Evolutionary conservation across 2,113 vertebrate genomes (phyloP).

Genomic region (Phocoena sinus): DNA sequence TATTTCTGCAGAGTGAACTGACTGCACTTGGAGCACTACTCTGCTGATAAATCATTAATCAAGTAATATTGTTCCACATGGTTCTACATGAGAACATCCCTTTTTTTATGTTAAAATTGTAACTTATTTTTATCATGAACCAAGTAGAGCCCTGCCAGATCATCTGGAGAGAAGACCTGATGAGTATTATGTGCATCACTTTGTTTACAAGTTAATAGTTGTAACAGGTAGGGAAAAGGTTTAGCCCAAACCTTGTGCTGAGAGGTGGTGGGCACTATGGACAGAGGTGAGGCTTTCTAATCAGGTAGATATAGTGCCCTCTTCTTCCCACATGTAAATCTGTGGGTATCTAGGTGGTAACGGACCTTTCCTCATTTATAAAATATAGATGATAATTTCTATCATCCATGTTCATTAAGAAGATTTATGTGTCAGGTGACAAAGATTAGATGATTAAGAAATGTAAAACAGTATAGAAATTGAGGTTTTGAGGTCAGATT

Average conservation of each 20-base stretch:
- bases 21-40: neutral
- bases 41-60: neutral
- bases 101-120: neutral
- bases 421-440: neutral
- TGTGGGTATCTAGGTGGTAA: neutral
- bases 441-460: neutral
- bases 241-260: neutral
- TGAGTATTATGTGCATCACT: too few species aligned
- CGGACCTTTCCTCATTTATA: neutral
- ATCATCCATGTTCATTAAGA: neutral
- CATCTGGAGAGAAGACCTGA: neutral
- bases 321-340: neutral
- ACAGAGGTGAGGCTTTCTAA: neutral
- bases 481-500: neutral
- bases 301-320: rapidly evolving
- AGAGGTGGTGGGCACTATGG: neutral
- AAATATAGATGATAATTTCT: neutral
- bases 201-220: neutral
- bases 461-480: neutral
- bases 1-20: neutral
- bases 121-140: neutral
- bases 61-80: neutral
- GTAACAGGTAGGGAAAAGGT: neutral
- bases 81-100: neutral
- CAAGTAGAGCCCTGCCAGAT: neutral